Base-by-base conservation (phyloP, 1,140 invertebrate genomes). In the Ganaspis sp. region DNA sequence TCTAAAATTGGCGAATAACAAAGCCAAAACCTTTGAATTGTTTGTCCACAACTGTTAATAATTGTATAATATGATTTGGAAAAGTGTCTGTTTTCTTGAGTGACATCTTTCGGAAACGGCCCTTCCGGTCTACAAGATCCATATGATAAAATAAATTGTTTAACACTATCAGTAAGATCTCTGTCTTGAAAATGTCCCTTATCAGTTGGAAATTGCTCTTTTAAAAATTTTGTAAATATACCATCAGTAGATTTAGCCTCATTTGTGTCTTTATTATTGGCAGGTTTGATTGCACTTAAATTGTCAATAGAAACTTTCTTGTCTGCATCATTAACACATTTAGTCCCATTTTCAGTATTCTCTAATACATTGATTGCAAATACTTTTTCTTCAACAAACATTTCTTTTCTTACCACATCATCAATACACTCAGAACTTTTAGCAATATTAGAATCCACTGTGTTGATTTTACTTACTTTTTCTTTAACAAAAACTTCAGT, bases 1-100 rank as follows among this genome's bases (percentile, higher is more conserved):
- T 73, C 76, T 64, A 74, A 21, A 54, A 69, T 78, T 74, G 72
- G 64, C 37, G 76, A 78, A 74, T 78, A 78, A 49, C 76, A 74
- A 34, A 78, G 49, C 76, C 76, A 78, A 45, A 72, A 74, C 45
- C 76, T 54, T 78, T 78, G 71, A 54, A 74, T 74, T 78, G 69
- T 58, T 69, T 69, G 76, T 19, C 72, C 72, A 38, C 29, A 76
- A 71, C 53, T 78, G 72, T 74, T 78, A 29, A 54, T 42, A 42
- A 34, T 70, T 69, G 69, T 23, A 37, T 78, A 74, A 74, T 78
- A 78, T 38, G 72, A 74, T 72, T 73, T 69, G 12, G 71, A 73
- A 73, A 77, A 73, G 74, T 9, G 23, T 53, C 75, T 12, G 34
- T 73, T 73, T 73, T 69, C 40, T 45, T 45, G 40, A 3, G 40